Base-by-base conservation (phyloP, 2,113 vertebrate species). In the Anseranas semipalmata region DNA sequence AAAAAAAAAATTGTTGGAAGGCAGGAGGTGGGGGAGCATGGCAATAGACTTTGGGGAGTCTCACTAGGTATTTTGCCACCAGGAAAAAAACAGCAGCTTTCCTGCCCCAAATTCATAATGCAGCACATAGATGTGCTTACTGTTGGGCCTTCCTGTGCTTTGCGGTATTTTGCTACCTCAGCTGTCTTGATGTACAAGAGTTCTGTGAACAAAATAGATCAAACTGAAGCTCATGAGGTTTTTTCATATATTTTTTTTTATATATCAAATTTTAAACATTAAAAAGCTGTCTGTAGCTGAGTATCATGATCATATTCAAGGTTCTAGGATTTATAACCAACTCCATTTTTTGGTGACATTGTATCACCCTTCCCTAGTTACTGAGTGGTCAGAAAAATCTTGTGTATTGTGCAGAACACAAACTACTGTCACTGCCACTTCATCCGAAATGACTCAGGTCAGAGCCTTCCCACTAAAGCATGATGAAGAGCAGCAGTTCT, bases 101-200 rank as follows among this genome's bases (percentile, higher is more conserved):
- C 56, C 41, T 76, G 43, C 28, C 22, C 18, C 0, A 0, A 52
- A 12, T 50, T 75, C 39, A 55, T 35, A 79, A 41, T 8, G 20
- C 27, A 79, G 35, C 32, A 77, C 19, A 48, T 20, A 20, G 41
- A 11, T 17, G 27, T 6, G 13, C 68, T 22, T 76, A 77, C 22
- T 35, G 2, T 32, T 87, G 39, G 58, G 8, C 17, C 30, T 7
- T 62, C 56, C 30, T 77, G 13, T 25, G 24, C n/a, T 63, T 90
- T 72, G 30, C 72, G 48, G 16, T 71, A 10, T 45, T 82, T 46
- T 90, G 75, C 52, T 33, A 22, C 28, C 21, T 41, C 52, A 33
- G 27, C 19, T 72, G 32, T 22, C 24, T n/a, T 89, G 85, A 53
- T n/a, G 21, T 30, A 6, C 13, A 58, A 67, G 7, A 41, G 6